These are phyloP conservation scores for Ostrea denselamellosa DNA, from an alignment of 1,140 invertebrate genomes.

Conservation along the genomic window DNA sequence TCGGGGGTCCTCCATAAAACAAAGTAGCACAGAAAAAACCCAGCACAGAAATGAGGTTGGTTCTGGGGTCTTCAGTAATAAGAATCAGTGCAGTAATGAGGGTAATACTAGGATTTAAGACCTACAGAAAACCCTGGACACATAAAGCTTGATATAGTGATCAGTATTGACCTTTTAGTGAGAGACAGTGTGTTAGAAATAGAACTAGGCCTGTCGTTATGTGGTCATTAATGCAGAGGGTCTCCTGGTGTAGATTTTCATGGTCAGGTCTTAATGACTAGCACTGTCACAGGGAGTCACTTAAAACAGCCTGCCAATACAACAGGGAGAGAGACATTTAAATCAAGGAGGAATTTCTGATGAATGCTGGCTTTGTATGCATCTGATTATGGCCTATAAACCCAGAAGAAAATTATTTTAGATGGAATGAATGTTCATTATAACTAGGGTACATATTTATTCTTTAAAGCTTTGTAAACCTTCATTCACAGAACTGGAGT, in stretches of 20 bases:
- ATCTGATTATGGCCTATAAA: background rate
- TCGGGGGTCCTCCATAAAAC: too few species aligned
- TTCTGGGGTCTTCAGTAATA: too few species aligned
- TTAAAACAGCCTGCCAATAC: background rate
- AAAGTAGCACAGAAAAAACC: too few species aligned
- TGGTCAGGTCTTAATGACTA: background rate
- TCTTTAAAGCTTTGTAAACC: background rate
- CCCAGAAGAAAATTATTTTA: background rate
- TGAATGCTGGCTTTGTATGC: background rate
- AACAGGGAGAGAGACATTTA: background rate
- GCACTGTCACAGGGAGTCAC: background rate
- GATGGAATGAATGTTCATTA: background rate
- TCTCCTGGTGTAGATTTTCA: background rate
- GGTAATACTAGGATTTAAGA: too few species aligned
- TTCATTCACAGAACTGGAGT: background rate
- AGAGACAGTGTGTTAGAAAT: too few species aligned
- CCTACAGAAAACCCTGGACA: too few species aligned
- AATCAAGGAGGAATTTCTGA: background rate
- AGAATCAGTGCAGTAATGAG: too few species aligned
- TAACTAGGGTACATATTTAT: conserved; percentile 22
- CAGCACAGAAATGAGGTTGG: too few species aligned
- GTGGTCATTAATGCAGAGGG: background rate
- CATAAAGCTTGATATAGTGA: too few species aligned
- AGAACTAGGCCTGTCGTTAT: background rate
- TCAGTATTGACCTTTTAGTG: too few species aligned